Evolutionary conservation across 2,113 vertebrate genomes (phyloP).

Genomic region (Astatotilapia flaviijosephi): DNA sequence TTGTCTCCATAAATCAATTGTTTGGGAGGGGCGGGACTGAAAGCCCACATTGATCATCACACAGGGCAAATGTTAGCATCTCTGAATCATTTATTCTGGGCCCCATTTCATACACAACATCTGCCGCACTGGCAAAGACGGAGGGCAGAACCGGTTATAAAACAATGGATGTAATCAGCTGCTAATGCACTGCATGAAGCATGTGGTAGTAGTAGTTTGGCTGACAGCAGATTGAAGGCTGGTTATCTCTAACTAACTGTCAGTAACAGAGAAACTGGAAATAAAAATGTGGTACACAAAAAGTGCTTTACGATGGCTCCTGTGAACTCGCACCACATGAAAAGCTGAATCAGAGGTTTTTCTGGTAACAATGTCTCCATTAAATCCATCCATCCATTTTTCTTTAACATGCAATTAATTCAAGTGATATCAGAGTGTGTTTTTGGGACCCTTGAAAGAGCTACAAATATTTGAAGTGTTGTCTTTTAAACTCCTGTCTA

Average conservation of each 20-base stretch:
- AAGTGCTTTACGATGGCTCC: not conserved
- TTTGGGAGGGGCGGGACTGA: conserved; percentile 10
- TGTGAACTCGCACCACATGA: accelerated
- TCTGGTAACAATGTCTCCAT: not conserved
- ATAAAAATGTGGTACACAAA: not conserved
- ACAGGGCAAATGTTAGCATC: conserved; percentile 43
- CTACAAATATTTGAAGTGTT: not conserved
- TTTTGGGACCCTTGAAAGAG: not conserved
- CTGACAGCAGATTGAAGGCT: not conserved
- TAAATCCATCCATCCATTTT: not conserved
- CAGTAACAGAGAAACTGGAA: not conserved
- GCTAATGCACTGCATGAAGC: not conserved
- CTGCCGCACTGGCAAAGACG: conserved; percentile 20
- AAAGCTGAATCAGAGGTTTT: not conserved
- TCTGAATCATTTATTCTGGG: conserved; percentile 33
- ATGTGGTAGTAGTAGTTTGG: not conserved
- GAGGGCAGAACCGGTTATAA: not conserved
- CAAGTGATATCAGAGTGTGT: not conserved
- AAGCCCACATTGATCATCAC: conserved; percentile 45
- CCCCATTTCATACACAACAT: conserved; percentile 30
- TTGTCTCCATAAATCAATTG: conserved; percentile 36
- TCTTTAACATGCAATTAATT: not conserved
- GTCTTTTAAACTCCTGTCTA: accelerated
- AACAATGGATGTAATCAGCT: not conserved
- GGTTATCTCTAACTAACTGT: not conserved